phyloP scores from a whole-genome alignment of 2,113 vertebrate genomes.

The Labrus mixtus region DNA sequence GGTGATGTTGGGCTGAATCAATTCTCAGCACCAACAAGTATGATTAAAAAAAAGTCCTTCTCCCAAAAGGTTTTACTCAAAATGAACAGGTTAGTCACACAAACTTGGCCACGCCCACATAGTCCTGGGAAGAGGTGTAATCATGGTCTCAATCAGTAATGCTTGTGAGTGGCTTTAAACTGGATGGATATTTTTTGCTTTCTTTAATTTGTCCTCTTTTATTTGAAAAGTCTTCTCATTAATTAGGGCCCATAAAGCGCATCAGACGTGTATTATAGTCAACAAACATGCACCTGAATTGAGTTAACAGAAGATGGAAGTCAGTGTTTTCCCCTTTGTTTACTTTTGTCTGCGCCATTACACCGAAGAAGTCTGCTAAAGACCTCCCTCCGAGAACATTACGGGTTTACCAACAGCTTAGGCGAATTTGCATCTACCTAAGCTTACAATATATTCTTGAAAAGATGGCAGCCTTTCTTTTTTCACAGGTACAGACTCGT shows the following conservation, averaged over 20 bases:
- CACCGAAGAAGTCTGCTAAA: slow-evolving; percentile 45
- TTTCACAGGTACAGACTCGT: slow-evolving; percentile 71
- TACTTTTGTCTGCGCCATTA: slow-evolving; percentile 44
- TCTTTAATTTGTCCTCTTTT: neutral
- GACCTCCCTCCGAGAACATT: slow-evolving; percentile 52
- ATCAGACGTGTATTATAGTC: slow-evolving; percentile 3
- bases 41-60: no score
- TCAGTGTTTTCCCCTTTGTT: slow-evolving; percentile 23
- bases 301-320: slow-evolving; percentile 21
- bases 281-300: slow-evolving; percentile 22
- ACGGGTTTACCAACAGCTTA: slow-evolving; percentile 57
- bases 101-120: no score
- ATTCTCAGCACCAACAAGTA: no score
- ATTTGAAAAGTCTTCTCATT: slow-evolving; percentile 22
- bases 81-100: no score
- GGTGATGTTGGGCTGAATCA: no score
- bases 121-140: no score
- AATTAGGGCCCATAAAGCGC: slow-evolving; percentile 17
- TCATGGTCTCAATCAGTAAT: no score
- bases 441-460: slow-evolving; percentile 10
- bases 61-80: no score
- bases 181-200: no score
- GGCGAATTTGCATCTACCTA: slow-evolving; percentile 52
- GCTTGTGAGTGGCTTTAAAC: neutral
- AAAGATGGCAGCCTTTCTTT: slow-evolving; percentile 22